Percentiles rank a stretch among this genome's conserved stretches.
phyloP scores from a whole-genome alignment of 35 echinoderm and acorn worm species.

The Heliocidaris tuberculata region DNA sequence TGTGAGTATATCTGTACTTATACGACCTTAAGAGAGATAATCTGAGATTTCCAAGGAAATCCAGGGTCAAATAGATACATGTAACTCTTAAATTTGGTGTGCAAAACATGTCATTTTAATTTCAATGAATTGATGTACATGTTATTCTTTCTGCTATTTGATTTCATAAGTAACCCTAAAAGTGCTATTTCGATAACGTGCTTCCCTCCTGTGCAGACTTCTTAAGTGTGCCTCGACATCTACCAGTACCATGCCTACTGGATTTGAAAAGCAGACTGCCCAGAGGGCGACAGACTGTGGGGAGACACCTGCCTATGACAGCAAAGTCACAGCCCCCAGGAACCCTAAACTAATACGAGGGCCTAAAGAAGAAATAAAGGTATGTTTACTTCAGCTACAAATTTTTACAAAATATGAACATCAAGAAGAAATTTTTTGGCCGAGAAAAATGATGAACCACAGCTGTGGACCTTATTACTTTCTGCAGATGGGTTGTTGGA shows the following conservation, averaged over 20 bases:
- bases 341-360: constrained; percentile 93
- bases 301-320: constrained; percentile 89
- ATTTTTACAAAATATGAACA: neutral
- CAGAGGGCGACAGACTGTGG: constrained; percentile 95
- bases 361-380: constrained; percentile 72
- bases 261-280: constrained; percentile 90
- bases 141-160: no score
- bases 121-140: no score
- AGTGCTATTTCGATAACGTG: neutral
- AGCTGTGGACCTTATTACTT: neutral
- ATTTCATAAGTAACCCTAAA: no score
- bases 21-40: neutral
- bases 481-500: no score
- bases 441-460: no score
- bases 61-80: neutral
- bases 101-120: no score
- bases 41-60: neutral
- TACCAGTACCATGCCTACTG: constrained; percentile 82
- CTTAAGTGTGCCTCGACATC: neutral
- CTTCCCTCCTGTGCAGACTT: neutral
- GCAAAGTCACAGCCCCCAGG: constrained; percentile 91
- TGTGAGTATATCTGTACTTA: no score
- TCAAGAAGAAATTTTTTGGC: neutral
- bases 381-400: neutral
- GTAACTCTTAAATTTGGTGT: neutral